Evolutionary conservation across 1,140 invertebrate genomes (phyloP), one percentile per base, ranked within the genome.

Genomic region (Alviniconcha marisindica): DNA sequence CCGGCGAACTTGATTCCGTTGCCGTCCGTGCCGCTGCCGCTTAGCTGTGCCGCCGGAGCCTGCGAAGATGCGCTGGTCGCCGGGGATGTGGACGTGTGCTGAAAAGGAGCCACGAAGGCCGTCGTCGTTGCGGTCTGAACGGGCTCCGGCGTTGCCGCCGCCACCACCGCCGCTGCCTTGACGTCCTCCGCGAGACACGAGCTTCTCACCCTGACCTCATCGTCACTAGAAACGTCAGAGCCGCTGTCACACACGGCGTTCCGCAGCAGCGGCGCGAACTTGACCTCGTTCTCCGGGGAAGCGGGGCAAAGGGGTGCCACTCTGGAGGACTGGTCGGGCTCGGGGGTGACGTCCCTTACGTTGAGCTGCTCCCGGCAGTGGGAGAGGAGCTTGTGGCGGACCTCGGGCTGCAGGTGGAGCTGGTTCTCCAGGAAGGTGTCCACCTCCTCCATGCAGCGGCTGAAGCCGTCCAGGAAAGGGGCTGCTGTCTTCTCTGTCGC

Each of bases 81-180:
- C 7, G 48, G 18, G 21, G n/a, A 33, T 7, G 78, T 28, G 18
- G 56, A 44, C 15, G 78, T 66, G 56, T 80, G 42, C 28, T 66
- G 78, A 42, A 80, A 80, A 33, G 78, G 78, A 28, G 78, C 60
- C 36, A 80, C 78, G n/a, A 66, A 31, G 14, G 78, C 78, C 69
- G 78, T 80, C n/a, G 77, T 10, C 7, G 78, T 36, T 14, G 56
- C 3, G 10, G 33, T 7, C 1, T 24, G 24, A 28, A 33, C 14
- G 5, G 33, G 36, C 40, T 24, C 38, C 21, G 40, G 24, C 31
- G 38, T 12, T n/a, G 60, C 5, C 24, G 21, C 10, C 24, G 60
- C 7, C 60, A 24, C 31, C 42, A 76, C 73, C 3, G 40, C 44
- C 42, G 51, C 73, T 2, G 40, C 44, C 2, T n/a, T 51, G n/a